These are phyloP conservation scores for Chaitophorus viminalis DNA, from an alignment of 2,888 invertebrate genomes.

Conservation along the genomic window DNA sequence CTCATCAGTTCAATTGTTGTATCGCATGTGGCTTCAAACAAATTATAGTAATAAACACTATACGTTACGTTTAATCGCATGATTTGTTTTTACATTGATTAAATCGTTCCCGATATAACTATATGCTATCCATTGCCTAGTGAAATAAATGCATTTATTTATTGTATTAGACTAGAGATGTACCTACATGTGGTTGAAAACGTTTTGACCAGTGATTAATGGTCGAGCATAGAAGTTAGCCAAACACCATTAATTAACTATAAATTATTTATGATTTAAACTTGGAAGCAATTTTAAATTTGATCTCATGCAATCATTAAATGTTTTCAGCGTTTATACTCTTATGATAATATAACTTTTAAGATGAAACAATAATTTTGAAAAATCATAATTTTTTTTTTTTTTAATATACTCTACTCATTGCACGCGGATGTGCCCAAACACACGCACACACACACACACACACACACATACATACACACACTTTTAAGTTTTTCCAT, in stretches of 20 bases:
- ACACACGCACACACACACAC: background rate
- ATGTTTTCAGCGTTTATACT: no score
- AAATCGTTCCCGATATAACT: slow-evolving; percentile 30
- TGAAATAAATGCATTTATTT: slow-evolving; percentile 27
- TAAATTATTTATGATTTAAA: no score
- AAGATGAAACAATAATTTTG: no score
- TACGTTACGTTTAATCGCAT: slow-evolving; percentile 15
- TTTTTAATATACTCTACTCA: no score
- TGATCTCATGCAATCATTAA: no score
- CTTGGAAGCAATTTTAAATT: no score
- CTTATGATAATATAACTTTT: no score
- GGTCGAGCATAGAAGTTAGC: background rate
- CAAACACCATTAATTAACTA: slow-evolving; percentile 1
- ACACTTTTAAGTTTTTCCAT: no score
- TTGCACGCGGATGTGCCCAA: no score
- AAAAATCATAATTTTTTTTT: no score
- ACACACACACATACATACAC: background rate
- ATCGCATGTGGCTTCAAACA: slow-evolving; percentile 50
- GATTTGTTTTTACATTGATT: slow-evolving; percentile 47
- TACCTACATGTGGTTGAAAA: background rate
- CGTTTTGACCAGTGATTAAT: slow-evolving; percentile 22
- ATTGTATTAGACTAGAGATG: background rate
- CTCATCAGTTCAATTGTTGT: slow-evolving; percentile 5
- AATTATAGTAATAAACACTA: background rate
- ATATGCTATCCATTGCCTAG: background rate